A percentile compares a stretch with the other conserved stretches of the same genome.
Evolutionary conservation across 2,888 invertebrate species (phyloP).

Genomic region (Leptogaster cylindrica): DNA sequence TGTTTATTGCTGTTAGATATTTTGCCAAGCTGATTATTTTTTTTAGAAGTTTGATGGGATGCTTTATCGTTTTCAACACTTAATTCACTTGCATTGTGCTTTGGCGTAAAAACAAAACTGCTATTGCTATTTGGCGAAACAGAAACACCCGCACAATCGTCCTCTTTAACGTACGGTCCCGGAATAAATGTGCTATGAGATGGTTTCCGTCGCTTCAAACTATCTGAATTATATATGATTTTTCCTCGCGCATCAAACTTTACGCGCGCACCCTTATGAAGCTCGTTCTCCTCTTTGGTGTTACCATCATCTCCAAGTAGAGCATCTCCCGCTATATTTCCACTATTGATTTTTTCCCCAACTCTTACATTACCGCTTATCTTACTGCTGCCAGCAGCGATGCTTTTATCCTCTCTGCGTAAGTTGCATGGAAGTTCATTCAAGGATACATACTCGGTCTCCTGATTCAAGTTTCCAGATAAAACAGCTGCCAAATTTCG

Average conservation of each 20-base stretch:
- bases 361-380: constrained; percentile 5
- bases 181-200: constrained; percentile 87
- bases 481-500: constrained; percentile 68
- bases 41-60: background rate
- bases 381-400: background rate
- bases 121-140: background rate
- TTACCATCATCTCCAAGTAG: constrained; percentile 5
- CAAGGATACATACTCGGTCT: constrained; percentile 80
- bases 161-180: constrained; percentile 81
- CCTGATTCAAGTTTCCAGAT: constrained; percentile 69
- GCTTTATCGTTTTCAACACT: background rate
- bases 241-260: constrained; percentile 85
- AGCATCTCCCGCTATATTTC: background rate
- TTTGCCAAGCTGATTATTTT: constrained; percentile 55
- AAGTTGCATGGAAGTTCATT: constrained; percentile 73
- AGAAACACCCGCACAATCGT: constrained; percentile 53
- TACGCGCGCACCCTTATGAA: constrained; percentile 76
- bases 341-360: constrained; percentile 17
- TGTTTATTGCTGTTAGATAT: background rate
- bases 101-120: background rate
- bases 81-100: background rate
- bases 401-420: constrained; percentile 48
- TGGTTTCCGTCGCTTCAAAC: constrained; percentile 78
- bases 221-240: constrained; percentile 87
- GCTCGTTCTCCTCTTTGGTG: constrained; percentile 48